Base-by-base conservation (phyloP, 2,113 vertebrate genomes). In the Erinaceus europaeus region DNA sequence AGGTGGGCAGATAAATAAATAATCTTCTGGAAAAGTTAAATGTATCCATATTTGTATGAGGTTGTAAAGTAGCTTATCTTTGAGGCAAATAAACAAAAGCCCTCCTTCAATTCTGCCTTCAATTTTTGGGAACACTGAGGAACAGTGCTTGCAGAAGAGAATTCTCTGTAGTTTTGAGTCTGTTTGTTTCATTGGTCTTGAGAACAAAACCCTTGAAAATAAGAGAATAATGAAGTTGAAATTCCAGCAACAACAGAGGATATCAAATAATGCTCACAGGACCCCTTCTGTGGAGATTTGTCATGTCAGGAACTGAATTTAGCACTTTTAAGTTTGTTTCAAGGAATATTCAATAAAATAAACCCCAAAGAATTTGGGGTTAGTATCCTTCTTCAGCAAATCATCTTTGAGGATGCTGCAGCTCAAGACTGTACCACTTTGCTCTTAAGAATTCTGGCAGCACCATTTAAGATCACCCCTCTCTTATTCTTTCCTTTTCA, bases 341-440 rank as follows among this genome's bases (percentile, higher is more conserved):
- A 89, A 61, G 44, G 44, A 72, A 53, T 59, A n/a, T 2, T 78
- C 46, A 76, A 65, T 78, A 27, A 90, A 40, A 90, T 12, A n/a
- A 57, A 40, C 21, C 0, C 15, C 6, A 84, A 44, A 64, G 57
- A 65, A 21, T 53, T 93, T 75, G 74, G 29, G 9, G 14, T 46
- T 95, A 74, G 38, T 6, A 29, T 64, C 90, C 29, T 40, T 79
- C 25, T 69, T 95, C 71, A 72, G 8, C 21, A 61, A 62, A 71
- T 71, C 27, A 55, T 9, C 3, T n/a, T 72, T 8, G 86, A 34
- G 85, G 82, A 44, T 65, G 38, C 48, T 77, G 14, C 40, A 82
- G 32, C 44, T 44, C 0, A 83, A n/a, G 36, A 10, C 9, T 5
- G 0, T 0, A 14, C 2, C 62, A 42, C 5, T 50, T 71, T 84